Conservation (phyloP, 37 sponge, comb jelly and placozoan genomes). For the Spongilla lacustris region DNA sequence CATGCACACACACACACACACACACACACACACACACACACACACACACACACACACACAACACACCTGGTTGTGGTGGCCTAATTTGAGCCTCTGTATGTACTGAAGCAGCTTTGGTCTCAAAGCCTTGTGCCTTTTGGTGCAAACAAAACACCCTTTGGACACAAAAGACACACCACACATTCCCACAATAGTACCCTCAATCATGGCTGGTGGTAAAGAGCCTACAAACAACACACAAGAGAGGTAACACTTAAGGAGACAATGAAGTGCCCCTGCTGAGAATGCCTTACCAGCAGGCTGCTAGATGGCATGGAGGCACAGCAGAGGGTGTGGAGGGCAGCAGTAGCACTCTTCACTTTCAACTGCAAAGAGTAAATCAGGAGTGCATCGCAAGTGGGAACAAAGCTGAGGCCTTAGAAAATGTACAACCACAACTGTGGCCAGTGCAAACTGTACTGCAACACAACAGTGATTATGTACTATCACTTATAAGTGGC, state of each 20-base stretch:
- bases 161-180: neutral
- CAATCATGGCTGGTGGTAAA: slow-evolving; percentile 72
- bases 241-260: neutral
- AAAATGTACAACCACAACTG: too few relatives aligned
- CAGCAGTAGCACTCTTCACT: slow-evolving; percentile 24
- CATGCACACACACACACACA: too few relatives aligned
- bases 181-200: slow-evolving; percentile 14
- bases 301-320: slow-evolving; percentile 4
- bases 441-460: too few relatives aligned
- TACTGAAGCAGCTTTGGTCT: slow-evolving; percentile 42
- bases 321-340: slow-evolving; percentile 10
- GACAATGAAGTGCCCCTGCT: neutral
- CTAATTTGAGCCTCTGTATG: slow-evolving; percentile 27
- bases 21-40: neutral
- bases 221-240: slow-evolving; percentile 19
- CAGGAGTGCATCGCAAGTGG: neutral
- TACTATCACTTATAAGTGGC: too few relatives aligned
- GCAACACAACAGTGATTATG: too few relatives aligned
- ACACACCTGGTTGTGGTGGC: slow-evolving; percentile 48
- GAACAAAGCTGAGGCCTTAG: too few relatives aligned
- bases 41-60: too few relatives aligned
- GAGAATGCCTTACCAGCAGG: neutral
- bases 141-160: neutral
- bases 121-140: slow-evolving; percentile 29
- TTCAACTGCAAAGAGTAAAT: slow-evolving; percentile 8